Evolutionary conservation across 1,140 invertebrate species (phyloP).

Genomic region (Melanaphis sacchari): DNA sequence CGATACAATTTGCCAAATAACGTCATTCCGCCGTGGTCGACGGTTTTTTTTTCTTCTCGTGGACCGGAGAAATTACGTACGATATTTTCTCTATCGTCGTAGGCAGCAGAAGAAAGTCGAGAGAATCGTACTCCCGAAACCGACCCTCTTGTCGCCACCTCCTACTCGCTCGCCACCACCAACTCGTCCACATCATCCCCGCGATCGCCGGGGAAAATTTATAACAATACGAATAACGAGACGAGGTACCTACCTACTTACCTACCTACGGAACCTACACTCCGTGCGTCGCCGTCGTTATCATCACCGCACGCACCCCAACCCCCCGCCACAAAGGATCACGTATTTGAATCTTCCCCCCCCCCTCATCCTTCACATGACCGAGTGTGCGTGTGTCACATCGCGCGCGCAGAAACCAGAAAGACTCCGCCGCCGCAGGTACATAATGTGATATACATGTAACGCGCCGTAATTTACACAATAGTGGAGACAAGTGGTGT

Average conservation of each 20-base stretch:
- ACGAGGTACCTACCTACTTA: not conserved
- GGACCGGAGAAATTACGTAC: not conserved
- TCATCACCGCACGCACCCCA: not conserved
- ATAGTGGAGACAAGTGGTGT: conserved; percentile 1
- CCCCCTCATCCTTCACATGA: too few relatives aligned
- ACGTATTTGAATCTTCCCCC: not conserved
- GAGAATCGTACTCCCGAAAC: not conserved
- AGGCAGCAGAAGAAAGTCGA: not conserved
- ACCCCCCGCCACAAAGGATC: not conserved
- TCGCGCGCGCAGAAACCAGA: not conserved
- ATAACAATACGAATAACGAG: not conserved
- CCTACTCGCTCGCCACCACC: not conserved
- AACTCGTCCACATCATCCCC: not conserved
- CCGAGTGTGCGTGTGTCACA: not conserved
- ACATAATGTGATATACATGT: conserved; percentile 21
- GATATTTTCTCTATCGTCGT: not conserved
- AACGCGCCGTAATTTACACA: conserved; percentile 31
- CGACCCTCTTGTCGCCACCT: not conserved
- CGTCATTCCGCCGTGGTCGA: not conserved
- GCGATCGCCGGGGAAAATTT: not conserved
- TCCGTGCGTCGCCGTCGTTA: not conserved
- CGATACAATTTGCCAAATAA: not conserved
- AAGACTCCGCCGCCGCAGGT: not conserved
- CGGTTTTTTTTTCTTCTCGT: not conserved
- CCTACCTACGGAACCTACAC: too few relatives aligned